These are phyloP conservation scores for Anthrax anthrax DNA, from an alignment of 2,888 invertebrate genomes.

Conservation along the genomic window DNA sequence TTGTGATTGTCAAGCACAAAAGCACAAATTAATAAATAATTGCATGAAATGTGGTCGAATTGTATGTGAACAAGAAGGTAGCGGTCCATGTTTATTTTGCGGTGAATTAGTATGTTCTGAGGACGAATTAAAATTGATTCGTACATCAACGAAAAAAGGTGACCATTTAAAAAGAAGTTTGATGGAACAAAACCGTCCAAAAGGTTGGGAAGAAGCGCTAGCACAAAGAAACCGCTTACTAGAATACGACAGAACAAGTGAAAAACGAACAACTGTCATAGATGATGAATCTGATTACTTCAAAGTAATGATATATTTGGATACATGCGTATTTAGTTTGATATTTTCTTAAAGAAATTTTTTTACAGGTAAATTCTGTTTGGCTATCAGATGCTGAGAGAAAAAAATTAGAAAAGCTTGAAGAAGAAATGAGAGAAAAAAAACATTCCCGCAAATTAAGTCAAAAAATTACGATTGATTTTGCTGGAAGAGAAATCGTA, in stretches of 20 bases:
- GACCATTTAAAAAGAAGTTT: conserved; percentile 49
- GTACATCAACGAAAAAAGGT: conserved; percentile 51
- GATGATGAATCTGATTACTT: conserved; percentile 95
- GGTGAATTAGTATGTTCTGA: conserved; percentile 67
- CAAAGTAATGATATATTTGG: conserved; percentile 36
- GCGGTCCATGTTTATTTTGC: conserved; percentile 92
- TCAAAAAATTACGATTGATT: conserved; percentile 62
- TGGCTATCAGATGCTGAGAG: conserved; percentile 67
- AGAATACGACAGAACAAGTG: conserved; percentile 70
- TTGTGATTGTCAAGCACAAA: conserved; percentile 87
- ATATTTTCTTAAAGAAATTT: too few relatives aligned
- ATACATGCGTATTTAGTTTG: too few relatives aligned
- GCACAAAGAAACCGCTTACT: conserved; percentile 66
- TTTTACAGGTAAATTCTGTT: conserved; percentile 48
- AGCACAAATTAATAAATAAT: conserved; percentile 83
- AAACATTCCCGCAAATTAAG: conserved; percentile 53
- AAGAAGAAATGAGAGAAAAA: conserved; percentile 49
- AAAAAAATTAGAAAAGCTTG: conserved; percentile 48
- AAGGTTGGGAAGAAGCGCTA: conserved; percentile 55
- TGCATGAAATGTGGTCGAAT: conserved; percentile 88
- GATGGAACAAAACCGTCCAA: conserved; percentile 43
- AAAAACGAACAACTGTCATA: conserved; percentile 31
- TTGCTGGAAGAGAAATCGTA: conserved; percentile 46
- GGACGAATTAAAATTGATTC: conserved; percentile 53
- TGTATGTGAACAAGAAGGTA: conserved; percentile 90